A percentile compares a stretch with the other conserved stretches of the same genome.
Conservation (phyloP, 2,888 invertebrate genomes). For the Agrochola circellaris region DNA sequence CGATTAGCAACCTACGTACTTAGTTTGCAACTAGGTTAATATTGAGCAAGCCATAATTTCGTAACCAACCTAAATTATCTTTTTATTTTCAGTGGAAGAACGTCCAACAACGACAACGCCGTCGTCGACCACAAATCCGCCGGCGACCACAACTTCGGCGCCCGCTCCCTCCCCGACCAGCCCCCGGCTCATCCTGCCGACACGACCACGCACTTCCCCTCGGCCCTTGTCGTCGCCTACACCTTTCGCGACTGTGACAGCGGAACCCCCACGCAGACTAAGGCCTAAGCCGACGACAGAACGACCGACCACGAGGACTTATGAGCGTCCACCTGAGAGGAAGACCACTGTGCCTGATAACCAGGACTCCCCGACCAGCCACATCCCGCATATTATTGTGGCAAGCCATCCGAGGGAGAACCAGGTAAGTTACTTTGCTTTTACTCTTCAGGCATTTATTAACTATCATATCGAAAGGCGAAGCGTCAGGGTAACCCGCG, state of each 20-base stretch:
- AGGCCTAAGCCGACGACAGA: conserved; percentile 79
- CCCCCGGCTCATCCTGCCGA: conserved; percentile 73
- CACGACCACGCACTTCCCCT: conserved; percentile 71
- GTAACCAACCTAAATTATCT: background rate
- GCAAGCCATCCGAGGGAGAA: conserved; percentile 95
- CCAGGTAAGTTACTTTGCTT: conserved; percentile 87
- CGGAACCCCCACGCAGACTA: conserved; percentile 71
- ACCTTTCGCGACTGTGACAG: conserved; percentile 72
- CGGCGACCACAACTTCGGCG: conserved; percentile 66
- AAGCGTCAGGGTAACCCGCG: too few species aligned
- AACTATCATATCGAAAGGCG: too few species aligned
- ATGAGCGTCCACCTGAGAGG: conserved; percentile 83
- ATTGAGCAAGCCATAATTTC: background rate
- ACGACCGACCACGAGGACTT: conserved; percentile 82
- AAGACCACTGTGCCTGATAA: conserved; percentile 81
- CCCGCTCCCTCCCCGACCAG: conserved; percentile 65
- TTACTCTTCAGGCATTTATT: background rate
- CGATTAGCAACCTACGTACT: background rate
- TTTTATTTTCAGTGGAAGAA: conserved; percentile 85
- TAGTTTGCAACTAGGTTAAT: background rate
- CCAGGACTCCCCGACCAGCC: conserved; percentile 85
- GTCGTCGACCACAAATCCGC: conserved; percentile 64
- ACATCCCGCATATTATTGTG: conserved; percentile 91
- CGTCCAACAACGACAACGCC: conserved; percentile 74
- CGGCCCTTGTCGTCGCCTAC: conserved; percentile 74